Conservation (phyloP, 1,140 invertebrate species). For the Medauroidea extradentata region DNA sequence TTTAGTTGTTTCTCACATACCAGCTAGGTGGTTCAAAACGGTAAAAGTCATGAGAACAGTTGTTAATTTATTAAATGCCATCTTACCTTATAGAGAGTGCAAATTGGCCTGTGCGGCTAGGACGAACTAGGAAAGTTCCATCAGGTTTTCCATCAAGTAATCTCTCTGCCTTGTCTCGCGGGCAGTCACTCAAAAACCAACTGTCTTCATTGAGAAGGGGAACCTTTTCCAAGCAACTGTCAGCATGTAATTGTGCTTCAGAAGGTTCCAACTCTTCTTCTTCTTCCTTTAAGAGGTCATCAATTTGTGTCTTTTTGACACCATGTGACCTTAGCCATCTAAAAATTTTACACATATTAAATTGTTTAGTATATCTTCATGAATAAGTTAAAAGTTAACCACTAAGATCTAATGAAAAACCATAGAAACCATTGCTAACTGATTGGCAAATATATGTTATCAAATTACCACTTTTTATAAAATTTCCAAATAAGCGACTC, state of each 20-base stretch:
- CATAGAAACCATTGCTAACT: no score
- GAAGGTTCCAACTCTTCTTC: neutral
- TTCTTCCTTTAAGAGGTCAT: neutral
- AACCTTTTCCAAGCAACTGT: conserved; percentile 34
- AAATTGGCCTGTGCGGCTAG: conserved; percentile 71
- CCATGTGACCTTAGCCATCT: conserved; percentile 3
- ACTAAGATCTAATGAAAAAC: no score
- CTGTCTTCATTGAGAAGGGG: conserved; percentile 60
- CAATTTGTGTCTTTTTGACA: neutral
- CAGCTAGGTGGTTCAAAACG: no score
- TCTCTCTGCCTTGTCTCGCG: conserved; percentile 69
- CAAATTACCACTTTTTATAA: no score
- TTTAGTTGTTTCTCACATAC: no score
- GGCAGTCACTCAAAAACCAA: conserved; percentile 71
- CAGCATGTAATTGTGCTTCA: neutral
- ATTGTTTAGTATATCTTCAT: no score
- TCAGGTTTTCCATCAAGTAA: conserved; percentile 65
- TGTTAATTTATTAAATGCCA: no score
- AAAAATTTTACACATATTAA: neutral
- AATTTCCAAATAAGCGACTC: no score
- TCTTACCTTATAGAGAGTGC: conserved; percentile 82
- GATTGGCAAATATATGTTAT: no score
- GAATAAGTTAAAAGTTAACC: no score
- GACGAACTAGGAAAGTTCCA: conserved; percentile 89
- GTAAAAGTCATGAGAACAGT: no score